Conservation (phyloP, 2,113 vertebrate genomes). For the Columba janthina region DNA sequence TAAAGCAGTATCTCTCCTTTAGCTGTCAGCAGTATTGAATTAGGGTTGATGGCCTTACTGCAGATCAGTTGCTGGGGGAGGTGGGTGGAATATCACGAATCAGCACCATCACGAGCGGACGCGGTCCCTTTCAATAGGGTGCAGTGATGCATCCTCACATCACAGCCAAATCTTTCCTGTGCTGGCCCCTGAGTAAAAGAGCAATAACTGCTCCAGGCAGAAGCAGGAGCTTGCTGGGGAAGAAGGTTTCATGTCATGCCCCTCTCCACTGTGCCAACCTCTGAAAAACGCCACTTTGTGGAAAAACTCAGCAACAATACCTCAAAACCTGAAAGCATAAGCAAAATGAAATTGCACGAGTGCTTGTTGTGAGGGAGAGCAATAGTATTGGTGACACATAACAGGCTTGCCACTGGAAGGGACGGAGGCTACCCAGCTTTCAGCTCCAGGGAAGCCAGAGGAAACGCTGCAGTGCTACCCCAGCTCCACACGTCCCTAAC, state of each 20-base stretch:
- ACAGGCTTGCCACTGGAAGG: not conserved
- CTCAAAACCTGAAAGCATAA: not conserved
- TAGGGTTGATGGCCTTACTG: not conserved
- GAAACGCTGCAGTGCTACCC: not conserved
- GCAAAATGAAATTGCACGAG: not conserved
- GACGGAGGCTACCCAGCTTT: not conserved
- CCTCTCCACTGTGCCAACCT: not conserved
- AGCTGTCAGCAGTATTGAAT: slow-evolving; percentile 1
- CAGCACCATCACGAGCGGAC: not conserved
- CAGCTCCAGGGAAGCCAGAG: not conserved
- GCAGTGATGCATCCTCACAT: not conserved
- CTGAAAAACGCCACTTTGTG: not conserved
- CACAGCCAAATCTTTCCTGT: not conserved
- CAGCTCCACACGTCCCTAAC: not conserved
- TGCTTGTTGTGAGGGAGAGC: not conserved
- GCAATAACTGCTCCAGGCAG: not conserved
- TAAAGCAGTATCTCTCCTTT: not conserved
- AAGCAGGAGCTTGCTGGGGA: not conserved
- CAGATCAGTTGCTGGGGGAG: not conserved
- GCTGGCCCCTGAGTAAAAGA: not conserved
- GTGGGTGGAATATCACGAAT: not conserved
- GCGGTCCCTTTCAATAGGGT: not conserved
- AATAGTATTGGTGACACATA: not conserved
- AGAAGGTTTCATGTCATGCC: not conserved
- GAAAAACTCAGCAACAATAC: not conserved